Evolutionary conservation across 2,113 vertebrate genomes (phyloP).

Genomic region (Pteronura brasiliensis): DNA sequence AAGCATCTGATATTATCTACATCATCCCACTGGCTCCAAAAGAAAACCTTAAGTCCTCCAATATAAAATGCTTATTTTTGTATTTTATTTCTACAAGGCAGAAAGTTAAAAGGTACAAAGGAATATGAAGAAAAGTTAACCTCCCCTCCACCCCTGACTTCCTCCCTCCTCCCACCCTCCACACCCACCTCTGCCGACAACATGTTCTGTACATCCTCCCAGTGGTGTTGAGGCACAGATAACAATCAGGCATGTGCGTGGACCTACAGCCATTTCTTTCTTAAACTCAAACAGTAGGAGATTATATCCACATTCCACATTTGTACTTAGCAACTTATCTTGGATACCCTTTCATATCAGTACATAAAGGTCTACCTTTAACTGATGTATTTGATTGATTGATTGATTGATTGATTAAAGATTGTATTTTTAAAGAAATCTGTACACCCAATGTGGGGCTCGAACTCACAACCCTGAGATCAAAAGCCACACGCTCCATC

Average conservation of each 20-base stretch:
- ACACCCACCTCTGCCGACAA: neutral
- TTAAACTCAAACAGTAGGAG: neutral
- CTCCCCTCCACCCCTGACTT: neutral
- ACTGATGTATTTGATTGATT: neutral
- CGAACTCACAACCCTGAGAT: neutral
- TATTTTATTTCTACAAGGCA: neutral
- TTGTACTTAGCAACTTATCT: neutral
- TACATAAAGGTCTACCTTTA: neutral
- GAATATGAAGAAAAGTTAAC: neutral
- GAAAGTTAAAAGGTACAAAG: neutral
- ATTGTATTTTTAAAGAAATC: neutral
- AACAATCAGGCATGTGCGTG: neutral
- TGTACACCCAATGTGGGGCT: neutral
- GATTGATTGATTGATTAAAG: neutral
- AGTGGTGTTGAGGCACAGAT: accelerated
- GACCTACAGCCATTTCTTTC: neutral
- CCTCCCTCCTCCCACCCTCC: neutral
- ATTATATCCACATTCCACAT: neutral
- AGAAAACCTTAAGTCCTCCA: neutral
- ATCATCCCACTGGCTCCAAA: neutral
- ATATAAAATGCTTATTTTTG: neutral
- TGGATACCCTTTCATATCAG: neutral
- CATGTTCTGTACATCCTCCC: accelerated
- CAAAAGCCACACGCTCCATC: neutral
- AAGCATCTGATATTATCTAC: neutral